Conservation (phyloP, 2,797 vertebrate species). For the Peromyscus attwateri region DNA sequence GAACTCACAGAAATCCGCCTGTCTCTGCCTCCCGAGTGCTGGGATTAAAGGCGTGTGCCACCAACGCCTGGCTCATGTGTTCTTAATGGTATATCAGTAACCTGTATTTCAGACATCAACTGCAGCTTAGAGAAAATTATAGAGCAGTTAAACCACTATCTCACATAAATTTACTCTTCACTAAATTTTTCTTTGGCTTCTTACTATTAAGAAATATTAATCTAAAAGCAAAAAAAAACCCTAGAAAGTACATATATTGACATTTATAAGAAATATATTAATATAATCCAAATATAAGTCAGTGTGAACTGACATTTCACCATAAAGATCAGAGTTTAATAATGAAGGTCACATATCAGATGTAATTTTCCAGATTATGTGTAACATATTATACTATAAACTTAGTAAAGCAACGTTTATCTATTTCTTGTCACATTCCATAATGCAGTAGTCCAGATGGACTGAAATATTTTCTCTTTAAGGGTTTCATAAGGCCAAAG, state of each 20-base stretch:
- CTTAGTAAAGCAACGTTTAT: background rate
- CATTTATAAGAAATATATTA: background rate
- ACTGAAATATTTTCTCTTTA: background rate
- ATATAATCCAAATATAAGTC: conserved; percentile 16
- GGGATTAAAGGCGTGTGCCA: too few relatives aligned
- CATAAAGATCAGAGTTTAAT: conserved; percentile 32
- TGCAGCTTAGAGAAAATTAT: background rate
- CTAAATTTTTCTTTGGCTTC: background rate
- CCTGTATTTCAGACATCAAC: background rate
- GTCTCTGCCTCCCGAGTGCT: too few relatives aligned
- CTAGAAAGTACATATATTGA: background rate
- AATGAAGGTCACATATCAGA: conserved; percentile 20
- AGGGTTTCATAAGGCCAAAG: background rate
- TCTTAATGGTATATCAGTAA: background rate
- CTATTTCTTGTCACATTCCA: background rate
- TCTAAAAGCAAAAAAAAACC: background rate
- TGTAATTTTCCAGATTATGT: background rate
- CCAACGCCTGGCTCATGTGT: too few relatives aligned
- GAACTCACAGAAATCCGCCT: too few relatives aligned
- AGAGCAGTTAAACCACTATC: background rate
- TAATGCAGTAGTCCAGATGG: background rate
- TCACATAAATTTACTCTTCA: background rate
- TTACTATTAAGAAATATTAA: background rate
- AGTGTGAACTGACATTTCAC: conserved; percentile 63
- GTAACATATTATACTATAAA: background rate